Evolutionary conservation across 2,113 vertebrate genomes (phyloP).

Genomic region (Lampris megalopsis): DNA sequence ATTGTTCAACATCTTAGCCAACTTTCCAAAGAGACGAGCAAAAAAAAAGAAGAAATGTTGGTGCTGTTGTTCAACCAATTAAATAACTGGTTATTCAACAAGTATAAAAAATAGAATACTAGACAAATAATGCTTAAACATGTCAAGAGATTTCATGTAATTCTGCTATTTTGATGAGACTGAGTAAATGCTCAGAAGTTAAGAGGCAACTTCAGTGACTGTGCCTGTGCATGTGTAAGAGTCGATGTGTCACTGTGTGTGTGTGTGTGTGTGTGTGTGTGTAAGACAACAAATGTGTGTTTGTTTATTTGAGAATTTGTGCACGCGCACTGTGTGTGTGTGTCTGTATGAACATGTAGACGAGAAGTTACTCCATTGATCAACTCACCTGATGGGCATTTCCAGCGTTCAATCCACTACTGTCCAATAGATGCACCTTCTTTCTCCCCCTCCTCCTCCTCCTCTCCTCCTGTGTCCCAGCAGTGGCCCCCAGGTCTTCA

Average conservation of each 20-base stretch:
- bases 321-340: constrained; percentile 11
- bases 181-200: not conserved
- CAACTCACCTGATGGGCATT: constrained; percentile 85
- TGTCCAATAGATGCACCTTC: constrained; percentile 73
- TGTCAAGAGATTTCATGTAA: not conserved
- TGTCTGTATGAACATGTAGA: constrained; percentile 28
- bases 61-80: not conserved
- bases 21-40: not conserved
- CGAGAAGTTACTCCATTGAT: constrained; percentile 62
- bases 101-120: not conserved
- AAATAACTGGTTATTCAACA: not conserved
- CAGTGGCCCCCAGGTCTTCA: constrained; percentile 67
- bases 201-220: constrained; percentile 31
- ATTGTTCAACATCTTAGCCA: constrained; percentile 3
- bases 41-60: not conserved
- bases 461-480: constrained; percentile 62
- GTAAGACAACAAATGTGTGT: not conserved
- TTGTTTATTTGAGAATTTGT: not conserved
- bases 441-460: constrained; percentile 58
- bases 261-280: constrained; percentile 8
- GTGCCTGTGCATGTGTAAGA: not conserved
- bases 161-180: not conserved
- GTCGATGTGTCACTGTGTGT: not conserved
- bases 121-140: no score
- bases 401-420: constrained; percentile 74